Base-by-base conservation (phyloP, 2,888 invertebrate genomes). In the Habrosyne pyritoides region DNA sequence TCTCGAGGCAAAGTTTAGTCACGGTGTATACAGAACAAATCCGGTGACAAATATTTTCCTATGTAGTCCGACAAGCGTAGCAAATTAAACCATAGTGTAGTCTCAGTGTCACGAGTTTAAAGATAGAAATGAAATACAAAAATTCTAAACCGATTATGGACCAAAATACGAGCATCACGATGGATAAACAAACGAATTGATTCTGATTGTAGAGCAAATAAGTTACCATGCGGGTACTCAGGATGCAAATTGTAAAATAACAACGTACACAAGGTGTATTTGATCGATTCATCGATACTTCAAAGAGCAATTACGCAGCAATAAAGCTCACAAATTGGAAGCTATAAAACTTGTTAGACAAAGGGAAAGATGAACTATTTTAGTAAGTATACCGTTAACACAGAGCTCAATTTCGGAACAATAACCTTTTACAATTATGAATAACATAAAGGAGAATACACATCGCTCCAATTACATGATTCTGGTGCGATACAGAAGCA, bases 391-490 rank as follows among this genome's bases (percentile, higher is more conserved):
- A 36, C 12, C 54, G 47, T 55, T 33, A 33, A 22, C 21, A 55
- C 69, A 81, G 68, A 68, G 73, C 65, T 50, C 56, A 68, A 57
- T 76, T 74, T 76, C 42, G 59, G 22, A 53, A 56, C 33, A 33
- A 28, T 62, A 56, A 56, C 61, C 66, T 74, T 69, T 67, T 70
- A 69, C 70, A 76, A 78, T 81, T 79, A 80, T 74, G 74, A 75
- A 78, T 72, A 78, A 73, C 73, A 75, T 80, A 75, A 83, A 77
- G 76, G 73, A 73, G 75, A 79, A 73, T 61, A 79, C 76, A 82
- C 86, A 86, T 87, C 79, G 81, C 81, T 80, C 75, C 83, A 89
- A 89, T 89, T 88, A 85, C 79, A 71, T 61, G 73, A 76, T 75
- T 71, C 52, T 53, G 51, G 48, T 46, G 52, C 53, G 64, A 64